Conservation (phyloP, 2,797 vertebrate species). For the Odontamblyopus lacepedii region DNA sequence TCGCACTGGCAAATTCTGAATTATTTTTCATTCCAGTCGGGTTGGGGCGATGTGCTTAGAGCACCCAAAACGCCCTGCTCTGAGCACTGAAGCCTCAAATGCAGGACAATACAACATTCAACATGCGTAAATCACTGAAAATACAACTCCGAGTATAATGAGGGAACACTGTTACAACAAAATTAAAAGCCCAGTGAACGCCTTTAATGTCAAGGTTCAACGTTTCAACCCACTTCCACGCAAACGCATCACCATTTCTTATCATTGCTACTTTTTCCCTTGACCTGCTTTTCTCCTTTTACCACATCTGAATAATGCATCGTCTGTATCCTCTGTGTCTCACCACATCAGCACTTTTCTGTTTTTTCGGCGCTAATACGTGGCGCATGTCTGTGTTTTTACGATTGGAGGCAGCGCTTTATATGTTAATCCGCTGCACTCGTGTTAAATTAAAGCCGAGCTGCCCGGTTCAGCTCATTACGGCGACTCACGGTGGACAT, state of each 20-base stretch:
- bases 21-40: too few species aligned
- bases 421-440: slow-evolving; percentile 23
- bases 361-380: background rate
- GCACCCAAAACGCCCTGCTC: too few species aligned
- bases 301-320: slow-evolving; percentile 57
- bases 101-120: too few species aligned
- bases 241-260: slow-evolving; percentile 4
- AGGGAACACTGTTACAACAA: too few species aligned
- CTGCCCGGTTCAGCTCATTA: slow-evolving; percentile 27
- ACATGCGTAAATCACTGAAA: too few species aligned
- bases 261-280: background rate
- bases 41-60: too few species aligned
- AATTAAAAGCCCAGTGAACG: too few species aligned
- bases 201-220: background rate
- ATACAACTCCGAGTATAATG: too few species aligned
- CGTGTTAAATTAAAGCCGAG: slow-evolving; percentile 23
- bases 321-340: slow-evolving; percentile 10
- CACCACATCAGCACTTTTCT: slow-evolving; percentile 10
- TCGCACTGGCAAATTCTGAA: too few species aligned
- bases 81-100: too few species aligned
- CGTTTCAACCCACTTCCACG: background rate
- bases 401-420: slow-evolving; percentile 22
- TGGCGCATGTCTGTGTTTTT: slow-evolving; percentile 9
- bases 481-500: slow-evolving; percentile 33
- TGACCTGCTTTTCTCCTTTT: slow-evolving; percentile 34